A percentile compares a stretch with the other conserved stretches of the same genome.
Evolutionary conservation across 2,797 vertebrate genomes (phyloP).

Genomic region (Microhierax caerulescens): DNA sequence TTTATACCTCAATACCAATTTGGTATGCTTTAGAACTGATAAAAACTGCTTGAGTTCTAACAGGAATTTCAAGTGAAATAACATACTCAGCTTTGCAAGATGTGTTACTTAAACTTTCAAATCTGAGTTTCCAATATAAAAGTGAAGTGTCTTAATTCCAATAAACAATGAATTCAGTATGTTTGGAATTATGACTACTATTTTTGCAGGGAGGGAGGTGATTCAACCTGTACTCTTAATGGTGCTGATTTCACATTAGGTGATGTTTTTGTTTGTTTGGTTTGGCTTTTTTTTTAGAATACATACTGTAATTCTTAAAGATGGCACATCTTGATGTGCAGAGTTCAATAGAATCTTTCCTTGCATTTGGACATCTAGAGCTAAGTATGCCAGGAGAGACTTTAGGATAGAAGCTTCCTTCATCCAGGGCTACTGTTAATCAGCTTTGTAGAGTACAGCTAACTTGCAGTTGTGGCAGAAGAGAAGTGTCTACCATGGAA

Average conservation of each 20-base stretch:
- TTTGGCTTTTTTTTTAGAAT: too few relatives aligned
- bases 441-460: neutral
- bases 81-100: neutral
- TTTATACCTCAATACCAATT: neutral
- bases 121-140: neutral
- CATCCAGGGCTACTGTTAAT: neutral
- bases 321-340: neutral
- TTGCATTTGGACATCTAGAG: neutral
- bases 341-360: neutral
- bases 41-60: neutral
- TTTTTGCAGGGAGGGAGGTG: neutral
- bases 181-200: neutral
- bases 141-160: neutral
- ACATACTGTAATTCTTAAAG: neutral
- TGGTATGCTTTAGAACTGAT: neutral
- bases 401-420: neutral
- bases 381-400: neutral
- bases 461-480: neutral
- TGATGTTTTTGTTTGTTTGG: too few relatives aligned
- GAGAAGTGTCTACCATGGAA: neutral
- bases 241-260: neutral
- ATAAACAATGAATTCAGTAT: neutral
- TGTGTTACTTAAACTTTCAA: neutral
- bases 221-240: neutral
- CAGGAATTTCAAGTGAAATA: neutral